Conservation (phyloP, 1,140 invertebrate species). For the Adelges cooleyi region DNA sequence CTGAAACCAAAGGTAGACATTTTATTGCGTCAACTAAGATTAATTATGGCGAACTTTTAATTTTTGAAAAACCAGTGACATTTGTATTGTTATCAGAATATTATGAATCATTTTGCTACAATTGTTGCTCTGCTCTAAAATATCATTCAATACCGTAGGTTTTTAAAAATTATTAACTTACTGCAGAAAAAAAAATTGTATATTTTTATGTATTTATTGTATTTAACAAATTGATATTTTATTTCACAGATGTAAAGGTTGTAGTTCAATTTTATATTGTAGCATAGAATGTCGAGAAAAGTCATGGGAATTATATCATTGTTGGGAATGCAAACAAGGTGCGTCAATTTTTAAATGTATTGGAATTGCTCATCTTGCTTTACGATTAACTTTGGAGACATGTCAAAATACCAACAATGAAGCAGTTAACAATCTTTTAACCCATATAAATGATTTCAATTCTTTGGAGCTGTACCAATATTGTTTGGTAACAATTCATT, state of each 20-base stretch:
- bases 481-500: conserved; percentile 45
- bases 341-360: conserved; percentile 51
- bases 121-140: conserved; percentile 41
- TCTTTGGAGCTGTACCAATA: conserved; percentile 53
- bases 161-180: not conserved
- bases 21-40: conserved; percentile 45
- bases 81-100: conserved; percentile 47
- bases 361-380: conserved; percentile 63
- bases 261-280: conserved; percentile 55
- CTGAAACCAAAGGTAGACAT: conserved; percentile 42
- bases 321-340: conserved; percentile 56
- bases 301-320: conserved; percentile 52
- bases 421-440: conserved; percentile 45
- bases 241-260: conserved; percentile 47
- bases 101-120: conserved; percentile 42
- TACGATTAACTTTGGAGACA: conserved; percentile 49
- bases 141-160: conserved; percentile 42
- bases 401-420: conserved; percentile 29
- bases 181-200: too few relatives aligned
- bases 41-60: conserved; percentile 49
- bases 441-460: conserved; percentile 48
- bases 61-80: conserved; percentile 58
- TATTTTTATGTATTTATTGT: not conserved
- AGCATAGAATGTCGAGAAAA: conserved; percentile 46
- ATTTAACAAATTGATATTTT: not conserved